Evolutionary conservation across 2,888 invertebrate genomes (phyloP), one percentile per base, ranked within the genome.

Genomic region (Fragum sueziense): DNA sequence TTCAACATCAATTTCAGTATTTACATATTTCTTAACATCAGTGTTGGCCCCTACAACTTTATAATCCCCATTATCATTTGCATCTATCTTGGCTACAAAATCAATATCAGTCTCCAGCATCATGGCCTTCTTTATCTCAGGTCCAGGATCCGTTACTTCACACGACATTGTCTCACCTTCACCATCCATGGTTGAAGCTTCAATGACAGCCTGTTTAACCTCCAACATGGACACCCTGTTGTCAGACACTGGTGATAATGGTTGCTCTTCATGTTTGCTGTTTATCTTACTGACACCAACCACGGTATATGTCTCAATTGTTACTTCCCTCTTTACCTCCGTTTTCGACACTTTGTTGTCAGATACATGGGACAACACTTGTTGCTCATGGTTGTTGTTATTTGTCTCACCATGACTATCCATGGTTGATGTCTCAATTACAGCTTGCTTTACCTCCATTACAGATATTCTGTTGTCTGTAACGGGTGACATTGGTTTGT

Each of bases 71-170:
- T 4, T 62, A 65, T 65, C 41, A 41, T 65, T 25, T 4, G 6
- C 22, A 41, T 22, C 57, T 4, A 25, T 27, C 6, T 27, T 25
- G 4, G 22, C 57, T 7, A 61, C 20, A 33, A 41, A 34, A n/a
- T 65, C 65, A 41, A 41, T 65, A 25, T 65, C 65, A 25, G 65
- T 65, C n/a, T 65, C 65, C 27, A 65, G n/a, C 37, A 37, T 17
- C 14, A 14, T 27, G 22, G 7, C 27, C 41, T 65, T 37, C 25
- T 27, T 37, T 25, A 41, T 41, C 25, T 65, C 65, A 7, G 65
- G 65, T 22, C 65, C 65, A 65, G 34, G 20, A 65, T 65, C 37
- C 25, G 65, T 41, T 14, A 41, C 25, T 33, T 65, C 41, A 65
- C 65, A 41, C 17, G 65, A 41, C 1, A 65, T 37, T 6, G 41